phyloP scores from a whole-genome alignment of 2,888 invertebrate genomes.

The Xestia rhomboidea region DNA sequence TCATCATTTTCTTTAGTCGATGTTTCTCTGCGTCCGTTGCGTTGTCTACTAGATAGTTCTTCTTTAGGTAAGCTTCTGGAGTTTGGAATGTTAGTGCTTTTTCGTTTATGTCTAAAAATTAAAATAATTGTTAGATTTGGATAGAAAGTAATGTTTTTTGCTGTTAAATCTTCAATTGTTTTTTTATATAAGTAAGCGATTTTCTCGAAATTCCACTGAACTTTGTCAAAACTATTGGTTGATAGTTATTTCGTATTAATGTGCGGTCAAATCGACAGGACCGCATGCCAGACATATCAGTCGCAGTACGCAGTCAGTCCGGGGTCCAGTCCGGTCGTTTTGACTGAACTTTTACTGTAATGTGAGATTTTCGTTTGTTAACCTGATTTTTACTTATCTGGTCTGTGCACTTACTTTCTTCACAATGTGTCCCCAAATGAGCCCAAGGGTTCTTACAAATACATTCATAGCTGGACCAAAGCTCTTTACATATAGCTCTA shows the following conservation, averaged over 20 bases:
- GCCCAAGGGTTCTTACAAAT: conserved; percentile 98
- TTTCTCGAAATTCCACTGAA: background rate
- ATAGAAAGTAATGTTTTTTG: background rate
- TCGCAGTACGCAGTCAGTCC: background rate
- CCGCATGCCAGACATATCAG: background rate
- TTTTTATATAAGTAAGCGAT: background rate
- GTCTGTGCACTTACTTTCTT: conserved; percentile 93
- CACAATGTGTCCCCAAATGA: conserved; percentile 96
- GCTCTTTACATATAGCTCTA: conserved; percentile 96
- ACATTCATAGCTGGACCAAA: conserved; percentile 98
- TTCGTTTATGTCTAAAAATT: conserved; percentile 95
- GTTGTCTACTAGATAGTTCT: conserved; percentile 94
- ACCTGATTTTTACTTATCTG: background rate
- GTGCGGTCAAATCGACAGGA: background rate
- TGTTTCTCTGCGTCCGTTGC: conserved; percentile 91
- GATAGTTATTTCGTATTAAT: background rate
- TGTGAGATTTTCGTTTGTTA: background rate
- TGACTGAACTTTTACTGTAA: background rate
- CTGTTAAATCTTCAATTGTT: background rate
- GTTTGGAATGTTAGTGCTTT: conserved; percentile 97
- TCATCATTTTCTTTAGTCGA: conserved; percentile 93
- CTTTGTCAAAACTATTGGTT: background rate
- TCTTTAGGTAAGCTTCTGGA: conserved; percentile 94
- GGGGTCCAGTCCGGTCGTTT: background rate
- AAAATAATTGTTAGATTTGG: conserved; percentile 41